Conservation (phyloP, 1,140 invertebrate genomes). For the Trichoplusia ni region DNA sequence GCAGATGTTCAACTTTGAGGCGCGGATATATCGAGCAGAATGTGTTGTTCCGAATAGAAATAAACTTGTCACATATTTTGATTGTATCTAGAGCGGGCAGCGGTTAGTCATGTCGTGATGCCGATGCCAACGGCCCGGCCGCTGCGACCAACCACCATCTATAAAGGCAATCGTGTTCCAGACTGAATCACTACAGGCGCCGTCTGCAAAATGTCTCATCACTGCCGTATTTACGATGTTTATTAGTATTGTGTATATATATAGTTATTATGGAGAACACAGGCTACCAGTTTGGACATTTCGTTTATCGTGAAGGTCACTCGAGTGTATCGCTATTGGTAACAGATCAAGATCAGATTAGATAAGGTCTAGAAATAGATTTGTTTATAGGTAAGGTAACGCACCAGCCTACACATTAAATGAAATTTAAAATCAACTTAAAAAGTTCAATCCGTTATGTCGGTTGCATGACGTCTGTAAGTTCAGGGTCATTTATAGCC, state of each 20-base stretch:
- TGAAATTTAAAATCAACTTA: too few relatives aligned
- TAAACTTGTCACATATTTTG: slow-evolving; percentile 81
- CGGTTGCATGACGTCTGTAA: not conserved
- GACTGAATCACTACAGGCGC: slow-evolving; percentile 78
- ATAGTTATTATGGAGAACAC: slow-evolving; percentile 20
- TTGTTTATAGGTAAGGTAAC: slow-evolving; percentile 10
- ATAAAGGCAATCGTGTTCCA: slow-evolving; percentile 76
- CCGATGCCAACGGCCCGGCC: slow-evolving; percentile 75
- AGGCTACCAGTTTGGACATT: not conserved
- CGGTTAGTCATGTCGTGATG: slow-evolving; percentile 76
- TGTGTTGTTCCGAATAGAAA: slow-evolving; percentile 79
- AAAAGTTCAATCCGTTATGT: too few relatives aligned
- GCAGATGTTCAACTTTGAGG: slow-evolving; percentile 74
- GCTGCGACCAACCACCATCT: slow-evolving; percentile 60
- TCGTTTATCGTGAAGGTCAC: slow-evolving; percentile 12
- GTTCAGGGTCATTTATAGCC: slow-evolving; percentile 3
- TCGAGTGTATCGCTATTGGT: slow-evolving; percentile 1
- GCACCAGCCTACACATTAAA: too few relatives aligned
- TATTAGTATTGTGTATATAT: too few relatives aligned
- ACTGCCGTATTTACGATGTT: slow-evolving; percentile 55
- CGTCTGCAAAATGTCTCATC: slow-evolving; percentile 81
- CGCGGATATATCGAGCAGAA: slow-evolving; percentile 73
- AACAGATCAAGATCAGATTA: slow-evolving; percentile 16
- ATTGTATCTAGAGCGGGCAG: slow-evolving; percentile 78
- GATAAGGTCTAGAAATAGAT: slow-evolving; percentile 12